phyloP scores from a whole-genome alignment of 2,113 vertebrate genomes.

The Lutjanus erythropterus region DNA sequence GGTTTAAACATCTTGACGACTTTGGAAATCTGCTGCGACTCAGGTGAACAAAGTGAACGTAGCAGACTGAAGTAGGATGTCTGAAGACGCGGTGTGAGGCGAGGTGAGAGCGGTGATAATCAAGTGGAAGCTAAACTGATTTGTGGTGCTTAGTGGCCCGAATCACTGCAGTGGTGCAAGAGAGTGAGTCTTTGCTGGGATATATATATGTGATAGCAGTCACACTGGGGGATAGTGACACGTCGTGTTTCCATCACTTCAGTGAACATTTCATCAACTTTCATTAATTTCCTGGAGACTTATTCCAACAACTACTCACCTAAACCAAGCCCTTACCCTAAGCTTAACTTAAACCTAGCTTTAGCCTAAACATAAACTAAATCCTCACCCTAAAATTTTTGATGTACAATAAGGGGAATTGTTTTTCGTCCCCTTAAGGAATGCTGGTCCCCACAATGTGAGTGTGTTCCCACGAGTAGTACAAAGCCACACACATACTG shows the following conservation, averaged over 20 bases:
- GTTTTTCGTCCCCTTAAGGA: too few species aligned
- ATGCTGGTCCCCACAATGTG: too few species aligned
- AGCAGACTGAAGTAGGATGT: background rate
- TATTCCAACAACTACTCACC: too few species aligned
- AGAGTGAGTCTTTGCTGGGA: slow-evolving; percentile 43
- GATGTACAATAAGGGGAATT: too few species aligned
- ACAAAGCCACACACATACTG: slow-evolving; percentile 12
- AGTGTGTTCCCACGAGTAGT: too few species aligned
- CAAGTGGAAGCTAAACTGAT: slow-evolving; percentile 63
- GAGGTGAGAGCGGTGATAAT: slow-evolving; percentile 31
- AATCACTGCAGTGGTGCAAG: slow-evolving; percentile 45
- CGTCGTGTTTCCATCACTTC: too few species aligned
- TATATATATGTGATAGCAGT: slow-evolving; percentile 51
- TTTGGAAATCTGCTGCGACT: background rate
- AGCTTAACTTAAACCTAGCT: too few species aligned
- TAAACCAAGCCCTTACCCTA: too few species aligned
- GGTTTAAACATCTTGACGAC: background rate
- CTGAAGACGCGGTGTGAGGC: background rate
- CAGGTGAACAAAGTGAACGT: slow-evolving; percentile 10
- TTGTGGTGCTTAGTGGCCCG: slow-evolving; percentile 54
- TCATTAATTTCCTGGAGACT: too few species aligned
- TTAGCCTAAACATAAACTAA: too few species aligned
- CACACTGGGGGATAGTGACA: slow-evolving; percentile 13
- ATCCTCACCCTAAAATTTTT: too few species aligned
- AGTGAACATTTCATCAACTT: too few species aligned